Evolutionary conservation across 2,113 vertebrate species (phyloP).

Genomic region (Beaufortia kweichowensis): DNA sequence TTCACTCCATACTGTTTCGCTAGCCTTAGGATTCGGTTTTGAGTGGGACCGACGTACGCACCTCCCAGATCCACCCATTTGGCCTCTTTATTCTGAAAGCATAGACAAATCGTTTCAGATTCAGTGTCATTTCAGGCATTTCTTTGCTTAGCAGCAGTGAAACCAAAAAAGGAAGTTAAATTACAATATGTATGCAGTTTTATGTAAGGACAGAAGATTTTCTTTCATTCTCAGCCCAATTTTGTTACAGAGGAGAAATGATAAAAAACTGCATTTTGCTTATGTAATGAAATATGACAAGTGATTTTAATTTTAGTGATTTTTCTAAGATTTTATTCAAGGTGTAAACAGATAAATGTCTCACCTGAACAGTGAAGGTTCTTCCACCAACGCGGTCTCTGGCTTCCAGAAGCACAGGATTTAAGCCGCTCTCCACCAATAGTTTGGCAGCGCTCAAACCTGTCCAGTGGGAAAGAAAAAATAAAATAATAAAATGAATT

Average conservation of each 20-base stretch:
- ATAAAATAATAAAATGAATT: too few relatives aligned
- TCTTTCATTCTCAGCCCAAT: too few relatives aligned
- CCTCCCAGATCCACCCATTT: constrained; percentile 97
- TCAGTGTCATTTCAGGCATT: not conserved
- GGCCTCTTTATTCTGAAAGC: constrained; percentile 85
- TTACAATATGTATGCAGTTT: not conserved
- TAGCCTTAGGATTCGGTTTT: constrained; percentile 90
- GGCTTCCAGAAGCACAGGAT: constrained; percentile 88
- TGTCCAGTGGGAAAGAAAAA: constrained; percentile 56
- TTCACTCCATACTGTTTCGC: constrained; percentile 87
- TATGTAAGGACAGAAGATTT: too few relatives aligned
- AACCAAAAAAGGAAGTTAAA: not conserved
- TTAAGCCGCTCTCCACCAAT: constrained; percentile 83
- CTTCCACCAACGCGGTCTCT: constrained; percentile 91
- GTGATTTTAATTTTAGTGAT: too few relatives aligned
- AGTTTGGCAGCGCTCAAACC: constrained; percentile 93
- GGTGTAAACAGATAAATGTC: constrained; percentile 28
- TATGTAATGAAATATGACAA: too few relatives aligned
- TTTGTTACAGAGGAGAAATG: too few relatives aligned
- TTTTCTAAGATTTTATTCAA: too few relatives aligned
- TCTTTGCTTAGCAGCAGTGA: not conserved
- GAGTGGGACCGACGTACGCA: constrained; percentile 93
- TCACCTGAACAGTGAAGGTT: constrained; percentile 89
- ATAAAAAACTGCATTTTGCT: too few relatives aligned
- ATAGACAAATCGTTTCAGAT: constrained; percentile 14